phyloP scores from a whole-genome alignment of 1,140 invertebrate species.

The Halictus rubicundus region DNA sequence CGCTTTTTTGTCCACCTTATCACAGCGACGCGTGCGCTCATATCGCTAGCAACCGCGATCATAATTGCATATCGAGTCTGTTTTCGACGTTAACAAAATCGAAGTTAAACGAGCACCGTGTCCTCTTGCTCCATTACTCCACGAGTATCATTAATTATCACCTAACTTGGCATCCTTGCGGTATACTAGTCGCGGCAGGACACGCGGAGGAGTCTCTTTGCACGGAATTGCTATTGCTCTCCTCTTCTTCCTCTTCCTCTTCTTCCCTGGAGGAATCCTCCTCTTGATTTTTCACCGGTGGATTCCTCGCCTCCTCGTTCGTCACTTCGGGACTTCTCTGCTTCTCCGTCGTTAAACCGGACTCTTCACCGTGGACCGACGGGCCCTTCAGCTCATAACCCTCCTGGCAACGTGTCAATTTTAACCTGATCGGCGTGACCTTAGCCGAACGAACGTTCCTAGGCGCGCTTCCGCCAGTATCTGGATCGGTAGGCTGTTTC shows the following conservation, averaged over 20 bases:
- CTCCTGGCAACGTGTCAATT: constrained; percentile 88
- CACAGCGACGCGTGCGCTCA: constrained; percentile 32
- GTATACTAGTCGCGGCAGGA: constrained; percentile 82
- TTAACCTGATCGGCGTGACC: constrained; percentile 89
- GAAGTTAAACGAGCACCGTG: constrained; percentile 51
- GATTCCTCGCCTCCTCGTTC: constrained; percentile 55
- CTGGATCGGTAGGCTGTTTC: constrained; percentile 73
- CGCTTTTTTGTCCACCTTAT: constrained; percentile 38
- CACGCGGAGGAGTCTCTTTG: constrained; percentile 68
- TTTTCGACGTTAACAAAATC: constrained; percentile 42
- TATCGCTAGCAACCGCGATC: constrained; percentile 25
- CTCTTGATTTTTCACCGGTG: constrained; percentile 36
- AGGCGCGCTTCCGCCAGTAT: constrained; percentile 75
- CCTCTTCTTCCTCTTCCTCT: constrained; percentile 56
- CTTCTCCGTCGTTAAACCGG: constrained; percentile 61
- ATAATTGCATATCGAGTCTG: constrained; percentile 29
- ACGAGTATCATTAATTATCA: constrained; percentile 87
- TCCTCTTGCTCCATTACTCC: constrained; percentile 71
- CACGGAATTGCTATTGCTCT: constrained; percentile 41
- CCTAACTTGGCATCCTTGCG: constrained; percentile 92
- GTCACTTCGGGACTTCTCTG: constrained; percentile 64
- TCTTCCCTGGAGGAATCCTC: constrained; percentile 55
- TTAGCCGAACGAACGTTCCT: constrained; percentile 84
- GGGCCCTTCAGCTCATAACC: constrained; percentile 83
- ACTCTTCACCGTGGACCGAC: constrained; percentile 53